Base-by-base conservation (phyloP, 2,113 vertebrate genomes). In the Connochaetes taurinus region DNA sequence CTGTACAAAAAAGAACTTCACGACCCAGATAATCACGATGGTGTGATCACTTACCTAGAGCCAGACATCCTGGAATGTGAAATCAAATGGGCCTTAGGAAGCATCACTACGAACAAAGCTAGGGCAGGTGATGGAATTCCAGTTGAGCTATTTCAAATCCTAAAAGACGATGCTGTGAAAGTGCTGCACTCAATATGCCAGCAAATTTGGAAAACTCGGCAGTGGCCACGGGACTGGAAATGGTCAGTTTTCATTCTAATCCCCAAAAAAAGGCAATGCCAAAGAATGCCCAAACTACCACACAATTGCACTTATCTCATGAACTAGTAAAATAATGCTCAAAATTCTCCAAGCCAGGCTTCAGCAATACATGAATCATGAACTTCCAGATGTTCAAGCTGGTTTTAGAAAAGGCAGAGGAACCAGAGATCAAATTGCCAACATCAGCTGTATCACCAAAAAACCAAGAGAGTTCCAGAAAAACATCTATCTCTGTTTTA, bases 11-110 rank as follows among this genome's bases (percentile, higher is more conserved):
- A 36, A 36, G 62, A 71, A 11, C 17, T 71, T 71, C 64, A 71
- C 0, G 9, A 6, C 17, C 9, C 9, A 71, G 64, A 36, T 71
- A 71, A 71, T 36, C 64, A 71, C 0, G 33, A 36, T 71, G 64
- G n/a, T 71, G n/a, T 36, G 64, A 36, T 71, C n/a, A 71, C 4
- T 71, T 17, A 71, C n/a, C 17, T 5, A 71, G 64, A 71, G n/a
- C 64, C 64, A 36, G 17, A 36, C 9, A 71, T 36, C 17, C 9
- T 21, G 17, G 64, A 71, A 11, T 36, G 64, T 36, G n/a, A 36
- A 71, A 17, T 36, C 64, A 71, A 71, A 17, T 71, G 17, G n/a
- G n/a, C 64, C 17, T 21, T 71, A 67, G 64, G 9, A 36, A 67
- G 17, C 64, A 36, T 67, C 64, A 67, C 4, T 36, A 36, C 2